A percentile compares a stretch with the other conserved stretches of the same genome.
Conservation (phyloP, 2,888 invertebrate species). For the Philopedon plagiatum region DNA sequence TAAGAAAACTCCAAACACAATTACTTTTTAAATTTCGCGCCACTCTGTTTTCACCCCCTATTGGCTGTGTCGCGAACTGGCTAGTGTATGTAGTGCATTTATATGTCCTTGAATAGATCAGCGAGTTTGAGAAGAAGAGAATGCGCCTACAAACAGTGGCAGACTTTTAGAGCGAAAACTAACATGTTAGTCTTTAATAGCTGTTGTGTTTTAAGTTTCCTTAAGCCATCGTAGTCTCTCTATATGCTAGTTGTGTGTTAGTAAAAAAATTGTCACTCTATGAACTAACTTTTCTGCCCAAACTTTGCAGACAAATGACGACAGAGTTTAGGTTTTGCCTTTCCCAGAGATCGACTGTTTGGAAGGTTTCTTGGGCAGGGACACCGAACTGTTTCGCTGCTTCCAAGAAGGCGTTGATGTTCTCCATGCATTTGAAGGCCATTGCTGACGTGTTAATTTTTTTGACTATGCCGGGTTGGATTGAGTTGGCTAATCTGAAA, state of each 20-base stretch:
- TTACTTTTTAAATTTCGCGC: too few relatives aligned
- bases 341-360: constrained; percentile 98
- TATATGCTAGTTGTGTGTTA: background rate
- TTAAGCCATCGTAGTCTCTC: background rate
- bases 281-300: constrained; percentile 88
- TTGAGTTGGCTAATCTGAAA: constrained; percentile 86
- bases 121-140: too few relatives aligned
- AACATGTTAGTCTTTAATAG: background rate
- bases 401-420: constrained; percentile 94
- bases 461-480: constrained; percentile 89
- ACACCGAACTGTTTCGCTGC: constrained; percentile 90
- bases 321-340: constrained; percentile 96
- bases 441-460: constrained; percentile 89
- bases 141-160: too few relatives aligned
- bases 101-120: too few relatives aligned
- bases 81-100: too few relatives aligned
- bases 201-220: background rate
- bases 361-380: constrained; percentile 94
- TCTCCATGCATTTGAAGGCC: constrained; percentile 99
- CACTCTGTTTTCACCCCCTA: too few relatives aligned
- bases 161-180: too few relatives aligned
- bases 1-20: background rate
- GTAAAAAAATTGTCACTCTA: constrained; percentile 10
- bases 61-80: too few relatives aligned
- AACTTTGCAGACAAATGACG: constrained; percentile 93